phyloP scores from a whole-genome alignment of 2,113 vertebrate genomes.

The Felis catus region F.catus_Fca126_mat1.0 CM031420.1:52245001-52245500 shows the following conservation, averaged over 20 bases:
- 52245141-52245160: background rate
- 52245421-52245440: too few relatives aligned
- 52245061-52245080: too few relatives aligned
- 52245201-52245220: constrained; percentile 15
- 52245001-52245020: too few relatives aligned
- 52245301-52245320: background rate
- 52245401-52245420: background rate
- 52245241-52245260: background rate
- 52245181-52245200: constrained; percentile 33
- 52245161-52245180: background rate
- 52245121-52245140: constrained; percentile 48
- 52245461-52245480: too few relatives aligned
- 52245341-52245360: background rate
- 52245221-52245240: background rate
- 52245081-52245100: too few relatives aligned
- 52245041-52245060: too few relatives aligned
- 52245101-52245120: background rate
- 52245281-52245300: background rate
- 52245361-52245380: background rate
- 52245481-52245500: too few relatives aligned
- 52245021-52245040: too few relatives aligned
- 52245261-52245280: background rate
- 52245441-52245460: too few relatives aligned
- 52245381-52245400: background rate
- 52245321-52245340: constrained; percentile 13